Evolutionary conservation across 2,888 invertebrate genomes (phyloP), one percentile per base, ranked within the genome.

Genomic region (Ectemnius cavifrons): DNA sequence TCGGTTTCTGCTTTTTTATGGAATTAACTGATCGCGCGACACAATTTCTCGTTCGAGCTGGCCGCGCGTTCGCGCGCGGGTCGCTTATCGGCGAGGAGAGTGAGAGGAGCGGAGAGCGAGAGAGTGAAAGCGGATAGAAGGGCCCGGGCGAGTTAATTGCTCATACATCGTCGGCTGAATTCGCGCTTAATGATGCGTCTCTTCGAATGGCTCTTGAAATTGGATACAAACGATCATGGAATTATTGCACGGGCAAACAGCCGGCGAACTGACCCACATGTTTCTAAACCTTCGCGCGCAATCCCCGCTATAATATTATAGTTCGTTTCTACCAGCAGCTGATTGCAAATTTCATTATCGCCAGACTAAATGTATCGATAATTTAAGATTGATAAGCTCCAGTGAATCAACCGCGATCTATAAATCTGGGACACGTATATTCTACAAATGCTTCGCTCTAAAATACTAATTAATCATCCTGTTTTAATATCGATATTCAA

Each of bases 111-210:
- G 8, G 37, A 37, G 37, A 4, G 37, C 1, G 37, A 37, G 37
- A 37, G 37, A 37, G 37, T 8, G 28, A 37, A 11, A 37, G 37
- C 52, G 66, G 52, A 52, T 4, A n/a, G 37, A 14, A 37, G 8
- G 27, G 28, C 20, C 28, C 52, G 64, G 65, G 67, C 20, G 49
- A 68, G 70, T 78, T 80, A 75, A 82, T 82, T 73, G 83, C 70
- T 82, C 75, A 74, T 71, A 70, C 75, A 49, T 61, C 49, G 62
- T 57, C 46, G 71, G 63, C 70, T 72, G 60, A 74, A 78, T 75
- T 67, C 68, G 6, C 67, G 81, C 72, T 72, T 79, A 81, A 82
- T 75, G 82, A 81, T 76, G 73, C 81, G 67, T 71, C 67, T 66
- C 60, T 68, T 67, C 57, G 46, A 58, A 71, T 79, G 74, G 79